Conservation (phyloP, 2,113 vertebrate species). For the Eublepharis macularius region DNA sequence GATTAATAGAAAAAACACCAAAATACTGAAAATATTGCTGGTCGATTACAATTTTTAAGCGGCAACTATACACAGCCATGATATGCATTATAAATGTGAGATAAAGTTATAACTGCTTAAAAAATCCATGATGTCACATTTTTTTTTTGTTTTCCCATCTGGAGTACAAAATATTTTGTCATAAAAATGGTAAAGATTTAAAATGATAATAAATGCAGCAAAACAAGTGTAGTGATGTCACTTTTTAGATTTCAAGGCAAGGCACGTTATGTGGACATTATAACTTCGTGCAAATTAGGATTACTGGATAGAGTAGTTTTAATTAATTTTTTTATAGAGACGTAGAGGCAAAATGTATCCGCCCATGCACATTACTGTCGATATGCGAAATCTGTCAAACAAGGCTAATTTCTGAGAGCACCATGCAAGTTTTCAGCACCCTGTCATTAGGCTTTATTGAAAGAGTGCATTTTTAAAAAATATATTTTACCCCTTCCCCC, state of each 20-base stretch:
- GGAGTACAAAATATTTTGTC: slow-evolving; percentile 99
- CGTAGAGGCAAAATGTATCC: slow-evolving; percentile 87
- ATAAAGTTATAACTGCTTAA: slow-evolving; percentile 98
- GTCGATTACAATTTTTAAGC: slow-evolving; percentile 99
- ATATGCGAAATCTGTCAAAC: slow-evolving; percentile 80
- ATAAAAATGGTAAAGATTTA: slow-evolving; percentile 99
- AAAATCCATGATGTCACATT: slow-evolving; percentile 97
- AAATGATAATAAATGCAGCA: slow-evolving; percentile 99
- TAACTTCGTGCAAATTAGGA: slow-evolving; percentile 99
- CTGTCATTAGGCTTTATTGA: slow-evolving; percentile 77
- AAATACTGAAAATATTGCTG: slow-evolving; percentile 99
- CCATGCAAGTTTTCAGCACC: slow-evolving; percentile 87
- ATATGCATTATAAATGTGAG: slow-evolving; percentile 99
- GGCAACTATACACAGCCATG: slow-evolving; percentile 99
- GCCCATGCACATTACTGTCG: slow-evolving; percentile 84
- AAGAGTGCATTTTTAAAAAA: slow-evolving; percentile 82
- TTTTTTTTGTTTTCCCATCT: slow-evolving; percentile 75
- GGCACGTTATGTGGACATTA: slow-evolving; percentile 99
- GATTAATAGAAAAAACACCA: slow-evolving; percentile 94
- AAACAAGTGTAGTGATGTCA: slow-evolving; percentile 99
- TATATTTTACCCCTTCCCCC: slow-evolving; percentile 68
- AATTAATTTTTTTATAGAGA: slow-evolving; percentile 85
- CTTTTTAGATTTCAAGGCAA: slow-evolving; percentile 97
- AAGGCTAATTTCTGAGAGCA: slow-evolving; percentile 89
- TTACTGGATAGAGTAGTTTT: slow-evolving; percentile 91